phyloP scores from a whole-genome alignment of 2,113 vertebrate genomes.

The Lipotes vexillifer region DNA sequence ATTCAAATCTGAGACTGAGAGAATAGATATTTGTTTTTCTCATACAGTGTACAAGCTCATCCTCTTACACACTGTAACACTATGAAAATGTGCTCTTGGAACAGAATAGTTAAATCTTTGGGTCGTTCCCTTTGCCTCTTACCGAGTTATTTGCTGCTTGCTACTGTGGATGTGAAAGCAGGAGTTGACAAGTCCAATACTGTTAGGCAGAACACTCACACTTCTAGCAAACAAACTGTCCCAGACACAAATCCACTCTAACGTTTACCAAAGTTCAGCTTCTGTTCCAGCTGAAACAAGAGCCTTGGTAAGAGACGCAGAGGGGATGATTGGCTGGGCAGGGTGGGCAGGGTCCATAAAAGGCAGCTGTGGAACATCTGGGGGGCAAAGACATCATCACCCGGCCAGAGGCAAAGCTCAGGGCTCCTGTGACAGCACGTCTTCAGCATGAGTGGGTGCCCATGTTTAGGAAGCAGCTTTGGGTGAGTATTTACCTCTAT shows the following conservation, averaged over 20 bases:
- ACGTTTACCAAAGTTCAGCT: conserved; percentile 43
- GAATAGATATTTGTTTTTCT: not conserved
- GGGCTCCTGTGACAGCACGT: not conserved
- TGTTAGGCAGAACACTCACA: not conserved
- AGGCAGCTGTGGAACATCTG: not conserved
- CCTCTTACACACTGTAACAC: not conserved
- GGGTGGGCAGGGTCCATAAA: conserved; percentile 71
- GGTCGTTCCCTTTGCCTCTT: not conserved
- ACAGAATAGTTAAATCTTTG: not conserved
- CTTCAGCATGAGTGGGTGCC: conserved; percentile 90
- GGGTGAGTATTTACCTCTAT: conserved; percentile 81
- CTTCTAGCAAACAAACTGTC: not conserved
- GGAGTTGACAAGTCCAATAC: not conserved
- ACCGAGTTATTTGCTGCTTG: not conserved
- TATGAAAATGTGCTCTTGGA: not conserved
- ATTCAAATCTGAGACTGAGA: not conserved
- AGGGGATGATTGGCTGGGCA: conserved; percentile 65
- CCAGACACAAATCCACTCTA: not conserved
- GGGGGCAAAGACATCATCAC: not conserved
- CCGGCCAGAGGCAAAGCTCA: rapidly evolving
- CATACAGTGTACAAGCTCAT: not conserved
- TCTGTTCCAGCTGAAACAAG: conserved; percentile 42
- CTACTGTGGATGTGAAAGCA: not conserved
- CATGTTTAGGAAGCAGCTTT: conserved; percentile 84
- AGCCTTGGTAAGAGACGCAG: not conserved